Conservation (phyloP, 2,113 vertebrate species). For the Cyprichromis sp. region DNA sequence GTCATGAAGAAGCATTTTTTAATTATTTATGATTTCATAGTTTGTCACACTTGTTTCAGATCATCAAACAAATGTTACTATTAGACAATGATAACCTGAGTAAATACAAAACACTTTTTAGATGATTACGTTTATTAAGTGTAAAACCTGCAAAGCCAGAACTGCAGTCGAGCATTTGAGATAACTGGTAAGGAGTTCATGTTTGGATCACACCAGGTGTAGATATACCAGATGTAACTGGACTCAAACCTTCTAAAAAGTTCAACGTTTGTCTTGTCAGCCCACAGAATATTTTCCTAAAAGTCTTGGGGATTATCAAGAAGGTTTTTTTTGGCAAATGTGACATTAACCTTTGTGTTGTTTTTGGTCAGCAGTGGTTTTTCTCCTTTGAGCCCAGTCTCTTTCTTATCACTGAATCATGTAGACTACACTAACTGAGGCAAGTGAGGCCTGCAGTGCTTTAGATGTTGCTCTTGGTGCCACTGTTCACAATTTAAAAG, state of each 20-base stretch:
- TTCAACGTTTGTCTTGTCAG: not conserved
- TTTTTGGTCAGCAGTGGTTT: not conserved
- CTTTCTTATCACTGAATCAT: not conserved
- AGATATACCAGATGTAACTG: not conserved
- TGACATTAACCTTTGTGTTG: not conserved
- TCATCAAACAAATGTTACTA: not conserved
- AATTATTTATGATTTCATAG: not conserved
- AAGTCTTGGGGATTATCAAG: not conserved
- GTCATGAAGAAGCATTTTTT: not conserved
- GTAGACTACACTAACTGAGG: not conserved
- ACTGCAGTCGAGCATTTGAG: not conserved
- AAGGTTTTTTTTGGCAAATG: not conserved
- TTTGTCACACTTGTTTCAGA: not conserved
- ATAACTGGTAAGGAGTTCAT: not conserved
- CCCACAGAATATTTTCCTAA: not conserved
- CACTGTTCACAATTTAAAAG: not conserved
- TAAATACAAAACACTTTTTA: not conserved
- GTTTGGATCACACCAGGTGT: not conserved
- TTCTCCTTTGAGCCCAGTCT: not conserved
- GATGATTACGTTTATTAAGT: not conserved
- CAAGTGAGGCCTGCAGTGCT: not conserved
- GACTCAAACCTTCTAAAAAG: not conserved
- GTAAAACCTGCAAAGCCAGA: not conserved
- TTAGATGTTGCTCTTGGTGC: not conserved
- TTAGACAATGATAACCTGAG: not conserved